A percentile compares a stretch with the other conserved stretches of the same genome.
Conservation (phyloP, 1,140 invertebrate genomes). For the Scaptomyza montana region DNA sequence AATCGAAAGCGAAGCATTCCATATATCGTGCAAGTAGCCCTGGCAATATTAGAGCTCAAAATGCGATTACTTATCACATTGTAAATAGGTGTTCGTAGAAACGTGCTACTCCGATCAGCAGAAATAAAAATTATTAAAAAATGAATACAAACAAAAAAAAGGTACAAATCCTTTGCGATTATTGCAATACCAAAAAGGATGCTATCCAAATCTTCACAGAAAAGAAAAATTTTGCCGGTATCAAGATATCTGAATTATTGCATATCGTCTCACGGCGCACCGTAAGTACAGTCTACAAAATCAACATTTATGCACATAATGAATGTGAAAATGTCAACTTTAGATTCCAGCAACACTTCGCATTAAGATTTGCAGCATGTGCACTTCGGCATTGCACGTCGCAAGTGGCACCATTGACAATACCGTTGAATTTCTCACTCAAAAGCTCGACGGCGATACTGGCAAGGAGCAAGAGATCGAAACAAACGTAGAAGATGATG, state of each 20-base stretch:
- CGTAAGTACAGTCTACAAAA: conserved; percentile 53
- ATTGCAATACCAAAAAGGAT: conserved; percentile 35
- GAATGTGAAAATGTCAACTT: background rate
- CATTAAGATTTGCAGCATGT: conserved; percentile 53
- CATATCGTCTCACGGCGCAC: conserved; percentile 29
- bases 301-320: background rate
- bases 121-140: conserved; percentile 7
- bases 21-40: background rate
- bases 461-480: background rate
- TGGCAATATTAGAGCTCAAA: background rate
- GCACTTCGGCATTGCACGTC: conserved; percentile 32
- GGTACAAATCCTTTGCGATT: conserved; percentile 31
- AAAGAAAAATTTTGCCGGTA: conserved; percentile 38
- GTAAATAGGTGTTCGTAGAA: background rate
- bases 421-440: conserved; percentile 9
- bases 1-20: background rate
- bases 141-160: conserved; percentile 34
- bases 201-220: conserved; percentile 12
- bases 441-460: background rate
- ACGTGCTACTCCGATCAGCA: conserved; percentile 27
- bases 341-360: conserved; percentile 30
- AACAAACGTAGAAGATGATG: too few relatives aligned
- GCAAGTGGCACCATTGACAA: conserved; percentile 32
- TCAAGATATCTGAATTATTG: conserved; percentile 44
- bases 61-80: background rate